Percentiles rank a stretch among this genome's conserved stretches.
Conservation (phyloP, 2,113 vertebrate genomes). For the Aldabrachelys gigantea region DNA sequence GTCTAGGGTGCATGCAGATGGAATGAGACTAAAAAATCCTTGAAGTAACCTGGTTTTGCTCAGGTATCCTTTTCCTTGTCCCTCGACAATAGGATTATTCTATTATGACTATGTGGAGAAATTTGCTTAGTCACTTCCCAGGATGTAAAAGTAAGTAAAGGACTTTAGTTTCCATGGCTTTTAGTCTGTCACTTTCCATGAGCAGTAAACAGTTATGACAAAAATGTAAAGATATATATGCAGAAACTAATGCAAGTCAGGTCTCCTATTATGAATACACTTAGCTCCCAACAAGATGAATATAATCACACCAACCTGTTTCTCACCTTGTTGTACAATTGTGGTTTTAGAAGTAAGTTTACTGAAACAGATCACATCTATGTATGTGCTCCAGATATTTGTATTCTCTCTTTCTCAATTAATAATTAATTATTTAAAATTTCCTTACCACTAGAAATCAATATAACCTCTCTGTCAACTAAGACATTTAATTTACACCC, state of each 20-base stretch:
- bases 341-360: not conserved
- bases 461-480: not conserved
- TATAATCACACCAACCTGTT: not conserved
- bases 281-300: not conserved
- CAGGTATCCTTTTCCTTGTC: not conserved
- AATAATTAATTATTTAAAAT: not conserved
- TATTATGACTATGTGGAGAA: not conserved
- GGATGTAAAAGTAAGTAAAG: not conserved
- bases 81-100: not conserved
- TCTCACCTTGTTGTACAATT: not conserved
- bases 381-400: not conserved
- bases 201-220: not conserved
- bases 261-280: not conserved
- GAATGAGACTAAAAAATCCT: not conserved
- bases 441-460: not conserved
- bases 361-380: conserved; percentile 14
- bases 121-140: not conserved
- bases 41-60: not conserved
- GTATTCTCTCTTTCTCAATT: not conserved
- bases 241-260: not conserved
- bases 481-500: not conserved
- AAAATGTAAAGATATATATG: not conserved
- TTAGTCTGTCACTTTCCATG: not conserved
- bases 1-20: not conserved
- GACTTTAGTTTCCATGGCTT: not conserved